These are phyloP conservation scores for Siderastrea radians DNA, from an alignment of 92 coral and sea anemone genomes.

Conservation along the genomic window DNA sequence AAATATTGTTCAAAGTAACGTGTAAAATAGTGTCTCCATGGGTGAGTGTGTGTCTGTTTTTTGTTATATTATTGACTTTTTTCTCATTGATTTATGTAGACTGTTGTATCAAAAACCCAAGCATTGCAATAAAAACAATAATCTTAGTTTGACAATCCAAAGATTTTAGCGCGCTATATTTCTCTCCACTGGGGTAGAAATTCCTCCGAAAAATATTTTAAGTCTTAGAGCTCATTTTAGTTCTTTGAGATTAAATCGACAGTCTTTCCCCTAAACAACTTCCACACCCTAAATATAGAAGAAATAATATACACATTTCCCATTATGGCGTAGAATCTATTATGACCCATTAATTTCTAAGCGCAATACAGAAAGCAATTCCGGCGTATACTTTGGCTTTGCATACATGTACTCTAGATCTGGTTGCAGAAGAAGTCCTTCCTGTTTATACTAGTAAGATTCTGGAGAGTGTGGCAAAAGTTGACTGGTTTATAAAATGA, in stretches of 20 bases:
- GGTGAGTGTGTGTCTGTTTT: no score
- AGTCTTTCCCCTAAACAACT: neutral
- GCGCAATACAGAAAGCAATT: slow-evolving; percentile 40
- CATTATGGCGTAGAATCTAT: no score
- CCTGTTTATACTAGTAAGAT: neutral
- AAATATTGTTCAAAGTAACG: no score
- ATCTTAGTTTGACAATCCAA: neutral
- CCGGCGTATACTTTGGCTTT: neutral
- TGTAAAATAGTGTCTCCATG: no score
- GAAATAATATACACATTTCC: neutral
- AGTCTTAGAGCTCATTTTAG: neutral
- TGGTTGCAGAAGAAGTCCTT: neutral
- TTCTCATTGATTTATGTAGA: no score
- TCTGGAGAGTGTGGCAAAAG: neutral
- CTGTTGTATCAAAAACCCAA: no score
- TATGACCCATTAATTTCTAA: slow-evolving; percentile 13
- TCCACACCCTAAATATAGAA: neutral
- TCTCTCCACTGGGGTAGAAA: slow-evolving; percentile 28
- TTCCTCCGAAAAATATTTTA: neutral
- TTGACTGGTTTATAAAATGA: neutral
- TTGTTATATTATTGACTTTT: no score
- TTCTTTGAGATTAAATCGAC: neutral
- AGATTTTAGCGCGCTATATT: slow-evolving; percentile 30
- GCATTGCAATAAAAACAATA: no score
- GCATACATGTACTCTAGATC: neutral